Evolutionary conservation across 37 sponge, comb jelly and placozoan species (phyloP).

Genomic region (Eunapius fragilis): DNA sequence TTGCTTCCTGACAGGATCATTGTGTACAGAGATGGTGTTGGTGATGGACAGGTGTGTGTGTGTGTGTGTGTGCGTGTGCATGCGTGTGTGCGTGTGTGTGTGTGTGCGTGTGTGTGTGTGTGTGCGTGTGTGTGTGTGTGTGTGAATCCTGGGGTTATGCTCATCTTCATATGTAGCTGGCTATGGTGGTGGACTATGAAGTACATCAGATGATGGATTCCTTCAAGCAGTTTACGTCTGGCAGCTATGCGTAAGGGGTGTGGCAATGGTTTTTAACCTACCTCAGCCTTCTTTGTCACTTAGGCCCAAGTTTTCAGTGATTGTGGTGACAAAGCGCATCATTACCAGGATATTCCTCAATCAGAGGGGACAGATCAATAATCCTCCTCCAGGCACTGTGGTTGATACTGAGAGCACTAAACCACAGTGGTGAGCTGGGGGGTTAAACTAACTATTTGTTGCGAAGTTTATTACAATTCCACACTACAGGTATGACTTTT

Average conservation of each 20-base stretch:
- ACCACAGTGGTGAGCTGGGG: slow-evolving; percentile 71
- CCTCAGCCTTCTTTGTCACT: neutral
- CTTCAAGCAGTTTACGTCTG: slow-evolving; percentile 32
- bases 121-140: too few species aligned
- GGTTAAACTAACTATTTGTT: neutral
- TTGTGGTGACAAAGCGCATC: slow-evolving; percentile 96
- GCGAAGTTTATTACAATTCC: neutral
- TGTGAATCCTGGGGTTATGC: neutral
- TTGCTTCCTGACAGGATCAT: slow-evolving; percentile 87
- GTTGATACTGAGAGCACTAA: slow-evolving; percentile 89
- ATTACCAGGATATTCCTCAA: slow-evolving; percentile 77
- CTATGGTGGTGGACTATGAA: slow-evolving; percentile 76
- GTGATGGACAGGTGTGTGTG: slow-evolving; percentile 88
- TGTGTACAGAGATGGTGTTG: slow-evolving; percentile 96
- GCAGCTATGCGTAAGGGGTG: slow-evolving; percentile 46
- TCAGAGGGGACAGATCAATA: slow-evolving; percentile 35
- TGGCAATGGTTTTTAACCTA: neutral
- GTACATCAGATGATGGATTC: slow-evolving; percentile 64
- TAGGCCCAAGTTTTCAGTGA: slow-evolving; percentile 84
- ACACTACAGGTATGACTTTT: slow-evolving; percentile 91
- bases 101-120: too few species aligned
- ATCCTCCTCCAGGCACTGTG: slow-evolving; percentile 93
- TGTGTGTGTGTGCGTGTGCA: neutral
- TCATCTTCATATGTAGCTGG: slow-evolving; percentile 7
- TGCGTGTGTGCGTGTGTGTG: slow-evolving; percentile 18